Percentiles rank a stretch among this genome's conserved stretches.
phyloP scores from a whole-genome alignment of 2,888 invertebrate genomes.

The Odontothrips loti region DNA sequence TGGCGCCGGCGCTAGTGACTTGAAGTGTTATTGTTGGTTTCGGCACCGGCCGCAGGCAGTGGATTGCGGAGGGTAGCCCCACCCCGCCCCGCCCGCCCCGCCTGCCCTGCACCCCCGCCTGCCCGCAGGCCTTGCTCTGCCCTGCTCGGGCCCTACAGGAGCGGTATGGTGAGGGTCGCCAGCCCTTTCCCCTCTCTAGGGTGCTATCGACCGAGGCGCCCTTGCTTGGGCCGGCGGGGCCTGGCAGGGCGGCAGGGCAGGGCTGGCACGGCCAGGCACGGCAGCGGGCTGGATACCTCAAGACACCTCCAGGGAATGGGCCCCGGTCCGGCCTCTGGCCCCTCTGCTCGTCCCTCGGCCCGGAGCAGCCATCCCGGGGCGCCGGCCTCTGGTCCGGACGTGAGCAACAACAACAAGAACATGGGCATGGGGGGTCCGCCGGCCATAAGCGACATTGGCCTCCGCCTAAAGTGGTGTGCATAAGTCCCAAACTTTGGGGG shows the following conservation, averaged over 20 bases:
- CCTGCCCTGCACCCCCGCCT: not conserved
- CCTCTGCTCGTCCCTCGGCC: no score
- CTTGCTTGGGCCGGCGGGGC: not conserved
- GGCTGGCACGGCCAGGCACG: no score
- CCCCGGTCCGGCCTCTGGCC: no score
- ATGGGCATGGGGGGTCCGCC: not conserved
- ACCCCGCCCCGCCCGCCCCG: not conserved
- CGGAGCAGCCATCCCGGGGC: no score
- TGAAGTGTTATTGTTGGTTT: constrained; percentile 2
- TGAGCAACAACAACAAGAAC: no score
- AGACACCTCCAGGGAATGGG: not conserved
- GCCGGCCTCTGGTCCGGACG: no score
- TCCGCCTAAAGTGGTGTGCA: not conserved
- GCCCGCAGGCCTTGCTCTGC: not conserved
- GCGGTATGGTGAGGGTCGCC: no score
- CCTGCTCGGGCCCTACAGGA: no score
- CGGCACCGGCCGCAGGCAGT: not conserved
- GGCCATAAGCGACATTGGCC: not conserved
- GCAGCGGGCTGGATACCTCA: no score
- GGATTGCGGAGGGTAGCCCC: not conserved
- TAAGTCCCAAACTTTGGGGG: no score
- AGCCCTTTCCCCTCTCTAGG: not conserved
- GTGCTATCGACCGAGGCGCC: not conserved
- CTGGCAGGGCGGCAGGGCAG: not conserved
- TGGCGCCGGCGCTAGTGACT: not conserved